Evolutionary conservation across 2,113 vertebrate species (phyloP).

Genomic region (Labeo rohita): DNA sequence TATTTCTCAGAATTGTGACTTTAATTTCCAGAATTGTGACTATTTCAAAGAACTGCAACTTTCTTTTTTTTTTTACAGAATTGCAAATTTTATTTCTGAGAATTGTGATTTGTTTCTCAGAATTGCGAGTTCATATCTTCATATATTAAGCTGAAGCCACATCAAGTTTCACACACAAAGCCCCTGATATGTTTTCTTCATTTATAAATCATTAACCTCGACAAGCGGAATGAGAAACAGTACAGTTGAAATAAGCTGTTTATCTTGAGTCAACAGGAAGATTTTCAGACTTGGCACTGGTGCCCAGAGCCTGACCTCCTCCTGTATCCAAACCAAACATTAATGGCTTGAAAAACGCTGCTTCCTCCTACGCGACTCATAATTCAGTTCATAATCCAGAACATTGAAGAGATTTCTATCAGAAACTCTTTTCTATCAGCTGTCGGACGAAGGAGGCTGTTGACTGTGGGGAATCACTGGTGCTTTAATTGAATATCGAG

Average conservation of each 20-base stretch:
- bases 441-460: background rate
- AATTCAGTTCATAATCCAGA: slow-evolving; percentile 23
- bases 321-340: slow-evolving; percentile 31
- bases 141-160: background rate
- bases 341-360: slow-evolving; percentile 26
- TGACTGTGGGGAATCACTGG: background rate
- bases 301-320: slow-evolving; percentile 26
- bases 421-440: background rate
- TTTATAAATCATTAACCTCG: slow-evolving; percentile 22
- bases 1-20: too few relatives aligned
- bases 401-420: background rate
- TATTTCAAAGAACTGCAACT: too few relatives aligned
- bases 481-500: slow-evolving; percentile 10
- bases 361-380: slow-evolving; percentile 8
- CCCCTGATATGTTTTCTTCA: background rate
- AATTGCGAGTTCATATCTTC: too few relatives aligned
- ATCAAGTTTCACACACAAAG: background rate
- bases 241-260: slow-evolving; percentile 4
- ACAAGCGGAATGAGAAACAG: slow-evolving; percentile 17
- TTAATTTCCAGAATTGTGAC: too few relatives aligned
- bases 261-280: slow-evolving; percentile 1
- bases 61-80: too few relatives aligned
- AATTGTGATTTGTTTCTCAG: too few relatives aligned
- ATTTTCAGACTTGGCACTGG: slow-evolving; percentile 15
- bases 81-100: too few relatives aligned